Conservation (phyloP, 2,797 vertebrate species). For the Acrossocheilus fasciatus region DNA sequence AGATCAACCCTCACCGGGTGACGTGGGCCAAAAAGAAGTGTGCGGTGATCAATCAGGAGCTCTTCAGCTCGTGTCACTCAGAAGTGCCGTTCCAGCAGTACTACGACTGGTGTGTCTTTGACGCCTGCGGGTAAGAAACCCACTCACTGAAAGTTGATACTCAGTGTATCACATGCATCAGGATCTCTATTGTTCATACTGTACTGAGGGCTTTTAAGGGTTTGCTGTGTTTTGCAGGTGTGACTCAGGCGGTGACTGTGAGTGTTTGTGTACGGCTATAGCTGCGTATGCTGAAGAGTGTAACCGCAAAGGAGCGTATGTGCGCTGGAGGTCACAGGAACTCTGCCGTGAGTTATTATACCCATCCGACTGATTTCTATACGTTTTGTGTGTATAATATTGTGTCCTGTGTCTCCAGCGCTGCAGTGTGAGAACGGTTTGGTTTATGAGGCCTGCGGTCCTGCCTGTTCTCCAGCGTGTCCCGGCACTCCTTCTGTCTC, state of each 20-base stretch:
- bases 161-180: background rate
- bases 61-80: slow-evolving; percentile 82
- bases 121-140: slow-evolving; percentile 87
- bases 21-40: slow-evolving; percentile 86
- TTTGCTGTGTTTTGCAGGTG: slow-evolving; percentile 76
- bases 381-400: background rate
- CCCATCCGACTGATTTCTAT: background rate
- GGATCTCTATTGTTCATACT: background rate
- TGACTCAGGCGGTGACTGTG: slow-evolving; percentile 91
- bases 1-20: slow-evolving; percentile 82
- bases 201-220: background rate
- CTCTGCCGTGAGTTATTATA: slow-evolving; percentile 83
- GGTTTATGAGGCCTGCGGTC: slow-evolving; percentile 87
- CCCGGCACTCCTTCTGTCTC: slow-evolving; percentile 66
- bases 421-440: slow-evolving; percentile 89
- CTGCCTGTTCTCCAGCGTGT: slow-evolving; percentile 82
- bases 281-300: slow-evolving; percentile 89
- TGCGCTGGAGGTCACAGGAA: slow-evolving; percentile 91
- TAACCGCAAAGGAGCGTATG: slow-evolving; percentile 76
- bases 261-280: slow-evolving; percentile 91
- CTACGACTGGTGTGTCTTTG: slow-evolving; percentile 91
- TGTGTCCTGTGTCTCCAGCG: slow-evolving; percentile 71
- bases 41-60: slow-evolving; percentile 76
- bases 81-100: slow-evolving; percentile 86
- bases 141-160: background rate